Evolutionary conservation across 2,797 vertebrate species (phyloP).

Genomic region (Neoniphon sammara): DNA sequence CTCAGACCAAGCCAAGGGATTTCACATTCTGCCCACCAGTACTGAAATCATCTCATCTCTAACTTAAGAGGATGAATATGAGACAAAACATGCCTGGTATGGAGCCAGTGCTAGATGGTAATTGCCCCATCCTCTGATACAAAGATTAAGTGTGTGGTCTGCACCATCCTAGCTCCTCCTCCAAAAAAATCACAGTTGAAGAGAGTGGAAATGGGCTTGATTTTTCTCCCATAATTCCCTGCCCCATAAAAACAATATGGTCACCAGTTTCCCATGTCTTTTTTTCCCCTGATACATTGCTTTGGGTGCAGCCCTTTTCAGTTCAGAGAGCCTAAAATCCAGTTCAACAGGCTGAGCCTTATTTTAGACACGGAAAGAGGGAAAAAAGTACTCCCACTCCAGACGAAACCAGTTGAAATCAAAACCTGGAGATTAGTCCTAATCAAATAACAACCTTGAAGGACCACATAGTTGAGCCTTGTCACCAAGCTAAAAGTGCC

Average conservation of each 20-base stretch:
- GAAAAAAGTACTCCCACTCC: conserved; percentile 63
- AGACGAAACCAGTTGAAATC: conserved; percentile 74
- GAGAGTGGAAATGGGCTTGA: conserved; percentile 19
- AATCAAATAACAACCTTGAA: conserved; percentile 73
- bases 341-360: conserved; percentile 72
- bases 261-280: conserved; percentile 52
- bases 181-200: conserved; percentile 22
- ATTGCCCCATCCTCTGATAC: conserved; percentile 27
- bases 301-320: conserved; percentile 59
- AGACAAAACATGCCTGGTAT: conserved; percentile 36
- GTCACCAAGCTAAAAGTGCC: conserved; percentile 54
- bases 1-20: conserved; percentile 55
- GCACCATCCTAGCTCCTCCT: conserved; percentile 22
- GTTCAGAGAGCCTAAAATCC: conserved; percentile 61
- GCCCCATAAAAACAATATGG: conserved; percentile 19
- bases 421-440: conserved; percentile 74
- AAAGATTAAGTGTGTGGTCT: conserved; percentile 31
- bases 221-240: conserved; percentile 30
- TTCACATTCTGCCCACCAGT: conserved; percentile 49
- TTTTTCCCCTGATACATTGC: conserved; percentile 48
- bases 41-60: conserved; percentile 54
- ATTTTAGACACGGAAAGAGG: conserved; percentile 54
- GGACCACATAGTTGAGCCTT: conserved; percentile 75
- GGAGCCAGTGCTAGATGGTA: conserved; percentile 15
- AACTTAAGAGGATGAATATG: conserved; percentile 44